Conservation (phyloP, 2,797 vertebrate species). For the Crocodylus rhombifer region DNA sequence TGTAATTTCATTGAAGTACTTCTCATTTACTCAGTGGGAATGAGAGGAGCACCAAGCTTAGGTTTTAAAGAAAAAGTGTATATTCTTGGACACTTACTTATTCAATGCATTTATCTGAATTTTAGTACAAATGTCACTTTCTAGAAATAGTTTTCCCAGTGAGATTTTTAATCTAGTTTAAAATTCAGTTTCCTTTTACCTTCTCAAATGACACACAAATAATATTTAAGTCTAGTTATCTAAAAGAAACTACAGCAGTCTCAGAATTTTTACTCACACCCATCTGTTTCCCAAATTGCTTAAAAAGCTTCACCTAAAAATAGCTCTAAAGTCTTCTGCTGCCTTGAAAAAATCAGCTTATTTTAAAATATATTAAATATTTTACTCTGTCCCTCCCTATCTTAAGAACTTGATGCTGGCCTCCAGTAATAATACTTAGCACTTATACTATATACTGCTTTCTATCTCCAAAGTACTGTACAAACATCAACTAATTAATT, state of each 20-base stretch:
- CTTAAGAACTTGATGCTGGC: slow-evolving; percentile 45
- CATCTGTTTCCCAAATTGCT: slow-evolving; percentile 67
- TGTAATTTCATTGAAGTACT: slow-evolving; percentile 68
- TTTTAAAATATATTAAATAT: slow-evolving; percentile 55
- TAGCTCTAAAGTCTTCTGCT: slow-evolving; percentile 34
- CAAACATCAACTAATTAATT: slow-evolving; percentile 80
- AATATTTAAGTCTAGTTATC: slow-evolving; percentile 26
- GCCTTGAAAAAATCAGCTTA: slow-evolving; percentile 48
- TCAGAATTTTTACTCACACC: slow-evolving; percentile 48
- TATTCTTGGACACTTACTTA: neutral
- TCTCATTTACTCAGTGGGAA: slow-evolving; percentile 65
- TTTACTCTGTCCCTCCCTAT: slow-evolving; percentile 46
- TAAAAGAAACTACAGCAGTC: slow-evolving; percentile 34
- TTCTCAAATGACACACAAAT: slow-evolving; percentile 45
- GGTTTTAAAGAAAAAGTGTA: neutral
- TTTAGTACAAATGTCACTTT: slow-evolving; percentile 45
- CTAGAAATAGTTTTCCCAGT: slow-evolving; percentile 56
- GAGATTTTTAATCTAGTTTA: neutral
- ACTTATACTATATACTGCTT: slow-evolving; percentile 56
- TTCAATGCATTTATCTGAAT: slow-evolving; percentile 54
- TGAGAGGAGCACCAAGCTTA: slow-evolving; percentile 36
- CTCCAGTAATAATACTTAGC: slow-evolving; percentile 44
- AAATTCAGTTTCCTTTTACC: slow-evolving; percentile 6
- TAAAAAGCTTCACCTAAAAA: slow-evolving; percentile 61
- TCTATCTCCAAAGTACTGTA: slow-evolving; percentile 74